Percentiles rank a stretch among this genome's conserved stretches.
phyloP scores from a whole-genome alignment of 2,888 invertebrate genomes.

The Therioaphis trifolii region DNA sequence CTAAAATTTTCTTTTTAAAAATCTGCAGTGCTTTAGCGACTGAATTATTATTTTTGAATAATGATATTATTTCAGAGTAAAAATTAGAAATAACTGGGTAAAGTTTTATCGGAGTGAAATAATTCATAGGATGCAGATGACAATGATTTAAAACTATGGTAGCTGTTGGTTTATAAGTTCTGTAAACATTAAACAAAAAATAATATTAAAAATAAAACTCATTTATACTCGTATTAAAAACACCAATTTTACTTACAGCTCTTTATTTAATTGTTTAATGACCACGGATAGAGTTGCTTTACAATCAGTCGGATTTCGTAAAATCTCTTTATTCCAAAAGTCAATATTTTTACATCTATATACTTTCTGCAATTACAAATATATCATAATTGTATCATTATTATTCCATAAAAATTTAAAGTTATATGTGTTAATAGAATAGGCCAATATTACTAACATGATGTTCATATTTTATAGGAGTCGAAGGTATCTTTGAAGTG shows the following conservation, averaged over 20 bases:
- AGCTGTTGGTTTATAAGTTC: not conserved
- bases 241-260: slow-evolving; percentile 10
- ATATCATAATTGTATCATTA: not conserved
- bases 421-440: not conserved
- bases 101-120: not conserved
- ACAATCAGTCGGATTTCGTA: not conserved
- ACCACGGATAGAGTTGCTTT: slow-evolving; percentile 18
- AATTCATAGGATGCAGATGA: slow-evolving; percentile 34
- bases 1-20: not conserved
- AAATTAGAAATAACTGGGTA: not conserved
- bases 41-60: not conserved
- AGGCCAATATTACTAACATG: not conserved
- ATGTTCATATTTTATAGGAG: not conserved
- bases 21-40: not conserved
- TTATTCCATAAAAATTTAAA: no score
- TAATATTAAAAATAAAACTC: no score
- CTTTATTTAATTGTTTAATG: not conserved
- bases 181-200: slow-evolving; percentile 18
- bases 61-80: not conserved
- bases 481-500: not conserved
- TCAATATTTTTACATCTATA: slow-evolving; percentile 22
- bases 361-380: not conserved
- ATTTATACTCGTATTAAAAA: not conserved
- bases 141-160: slow-evolving; percentile 9
- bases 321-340: not conserved